Conservation (phyloP, 2,888 invertebrate genomes). For the Prenolepis imparis region DNA sequence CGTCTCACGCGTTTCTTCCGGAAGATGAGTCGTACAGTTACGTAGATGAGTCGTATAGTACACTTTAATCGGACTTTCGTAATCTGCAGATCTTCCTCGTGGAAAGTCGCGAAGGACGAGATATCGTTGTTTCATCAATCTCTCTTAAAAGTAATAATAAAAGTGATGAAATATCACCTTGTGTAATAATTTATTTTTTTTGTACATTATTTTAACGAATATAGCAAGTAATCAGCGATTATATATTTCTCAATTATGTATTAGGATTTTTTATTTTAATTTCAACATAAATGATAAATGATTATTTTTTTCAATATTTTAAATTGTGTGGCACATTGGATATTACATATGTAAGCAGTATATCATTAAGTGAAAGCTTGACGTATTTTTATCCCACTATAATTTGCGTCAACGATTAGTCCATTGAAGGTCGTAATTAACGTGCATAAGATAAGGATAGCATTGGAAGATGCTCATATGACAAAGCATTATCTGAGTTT, state of each 20-base stretch:
- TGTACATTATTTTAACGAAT: neutral
- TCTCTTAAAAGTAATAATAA: slow-evolving; percentile 2
- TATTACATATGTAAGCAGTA: neutral
- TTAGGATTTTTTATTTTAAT: neutral
- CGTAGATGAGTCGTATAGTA: slow-evolving; percentile 34
- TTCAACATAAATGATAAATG: slow-evolving; percentile 20
- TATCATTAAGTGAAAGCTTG: slow-evolving; percentile 30
- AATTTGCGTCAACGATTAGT: slow-evolving; percentile 29
- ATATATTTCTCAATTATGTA: neutral
- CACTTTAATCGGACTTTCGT: slow-evolving; percentile 15
- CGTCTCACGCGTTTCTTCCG: slow-evolving; percentile 47
- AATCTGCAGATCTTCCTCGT: slow-evolving; percentile 14
- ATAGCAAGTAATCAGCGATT: neutral
- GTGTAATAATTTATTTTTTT: neutral
- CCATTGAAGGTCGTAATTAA: slow-evolving; percentile 31
- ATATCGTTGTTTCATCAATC: neutral
- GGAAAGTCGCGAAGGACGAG: slow-evolving; percentile 29
- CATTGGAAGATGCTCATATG: slow-evolving; percentile 9
- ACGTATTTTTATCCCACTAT: slow-evolving; percentile 27
- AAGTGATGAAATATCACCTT: neutral
- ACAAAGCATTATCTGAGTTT: slow-evolving; percentile 18
- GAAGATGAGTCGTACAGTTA: slow-evolving; percentile 39
- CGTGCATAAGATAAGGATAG: neutral
- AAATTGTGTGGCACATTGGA: neutral
- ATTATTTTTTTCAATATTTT: slow-evolving; percentile 23